These are phyloP conservation scores for Aplochiton taeniatus DNA, from an alignment of 2,797 vertebrate species.

Conservation along the genomic window DNA sequence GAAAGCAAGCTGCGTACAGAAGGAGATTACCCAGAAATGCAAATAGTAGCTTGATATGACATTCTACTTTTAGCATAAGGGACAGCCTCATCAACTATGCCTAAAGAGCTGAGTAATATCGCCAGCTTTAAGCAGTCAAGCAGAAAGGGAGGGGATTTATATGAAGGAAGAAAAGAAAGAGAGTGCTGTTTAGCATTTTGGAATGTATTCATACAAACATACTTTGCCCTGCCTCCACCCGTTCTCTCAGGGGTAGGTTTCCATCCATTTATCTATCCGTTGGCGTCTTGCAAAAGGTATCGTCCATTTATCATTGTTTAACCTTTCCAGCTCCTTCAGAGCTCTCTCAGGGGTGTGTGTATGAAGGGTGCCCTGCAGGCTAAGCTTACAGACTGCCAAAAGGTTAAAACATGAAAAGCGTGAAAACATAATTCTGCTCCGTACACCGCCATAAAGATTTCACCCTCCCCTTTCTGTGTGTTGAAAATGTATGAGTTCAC, in stretches of 20 bases:
- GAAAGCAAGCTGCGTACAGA: conserved; percentile 61
- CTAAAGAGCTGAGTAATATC: conserved; percentile 70
- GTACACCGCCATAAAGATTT: conserved; percentile 24
- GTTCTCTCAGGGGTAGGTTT: conserved; percentile 8
- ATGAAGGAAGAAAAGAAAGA: neutral
- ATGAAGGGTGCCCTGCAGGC: conserved; percentile 24
- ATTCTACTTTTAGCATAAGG: conserved; percentile 62
- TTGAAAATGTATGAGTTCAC: conserved; percentile 45
- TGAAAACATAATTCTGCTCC: conserved; percentile 56
- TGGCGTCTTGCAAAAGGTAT: conserved; percentile 47
- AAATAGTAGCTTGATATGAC: conserved; percentile 77
- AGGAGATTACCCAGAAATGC: conserved; percentile 67
- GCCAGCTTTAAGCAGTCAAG: neutral
- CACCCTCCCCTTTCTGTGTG: conserved; percentile 38
- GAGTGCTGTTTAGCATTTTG: conserved; percentile 39
- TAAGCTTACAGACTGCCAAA: conserved; percentile 34
- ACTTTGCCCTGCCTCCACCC: conserved; percentile 25
- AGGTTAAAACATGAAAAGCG: conserved; percentile 55
- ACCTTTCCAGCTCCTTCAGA: conserved; percentile 58
- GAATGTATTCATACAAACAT: conserved; percentile 30
- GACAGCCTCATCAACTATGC: conserved; percentile 76
- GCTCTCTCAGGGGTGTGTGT: conserved; percentile 35
- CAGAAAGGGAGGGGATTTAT: neutral
- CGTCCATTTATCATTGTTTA: conserved; percentile 60
- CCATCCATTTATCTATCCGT: conserved; percentile 42